Evolutionary conservation across 2,888 invertebrate species (phyloP).

Genomic region (Marasmarcha lunaedactyla): DNA sequence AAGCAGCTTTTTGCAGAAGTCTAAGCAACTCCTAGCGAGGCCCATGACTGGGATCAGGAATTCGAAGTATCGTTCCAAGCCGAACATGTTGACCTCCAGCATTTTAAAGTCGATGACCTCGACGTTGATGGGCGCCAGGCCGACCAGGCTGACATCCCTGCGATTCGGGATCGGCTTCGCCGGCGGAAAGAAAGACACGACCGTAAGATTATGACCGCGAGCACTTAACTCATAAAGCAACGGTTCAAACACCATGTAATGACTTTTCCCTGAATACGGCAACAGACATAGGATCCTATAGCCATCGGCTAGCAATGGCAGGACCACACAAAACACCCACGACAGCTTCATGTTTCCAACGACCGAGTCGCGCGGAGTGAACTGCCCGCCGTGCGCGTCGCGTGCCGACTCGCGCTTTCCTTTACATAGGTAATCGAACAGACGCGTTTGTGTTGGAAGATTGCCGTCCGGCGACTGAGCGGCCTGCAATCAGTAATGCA

Average conservation of each 20-base stretch:
- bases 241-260: constrained; percentile 56
- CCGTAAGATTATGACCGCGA: constrained; percentile 55
- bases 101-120: constrained; percentile 28
- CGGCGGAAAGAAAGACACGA: constrained; percentile 52
- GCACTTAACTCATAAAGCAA: constrained; percentile 41
- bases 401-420: not conserved
- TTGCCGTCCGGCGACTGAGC: too few relatives aligned
- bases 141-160: constrained; percentile 30
- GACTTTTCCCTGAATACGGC: constrained; percentile 58
- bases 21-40: constrained; percentile 22
- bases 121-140: constrained; percentile 22
- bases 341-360: constrained; percentile 11
- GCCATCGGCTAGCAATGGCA: constrained; percentile 10
- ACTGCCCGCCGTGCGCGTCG: too few relatives aligned
- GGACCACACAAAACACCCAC: constrained; percentile 7
- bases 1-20: constrained; percentile 29
- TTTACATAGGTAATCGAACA: too few relatives aligned
- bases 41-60: constrained; percentile 19
- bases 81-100: constrained; percentile 20
- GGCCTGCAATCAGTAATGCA: too few relatives aligned
- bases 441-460: too few relatives aligned
- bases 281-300: constrained; percentile 45
- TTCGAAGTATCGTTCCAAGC: constrained; percentile 17
- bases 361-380: constrained; percentile 10
- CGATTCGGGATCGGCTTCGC: constrained; percentile 19